Conservation (phyloP, 2,113 vertebrate genomes). For the Sylvicapra grimmia region DNA sequence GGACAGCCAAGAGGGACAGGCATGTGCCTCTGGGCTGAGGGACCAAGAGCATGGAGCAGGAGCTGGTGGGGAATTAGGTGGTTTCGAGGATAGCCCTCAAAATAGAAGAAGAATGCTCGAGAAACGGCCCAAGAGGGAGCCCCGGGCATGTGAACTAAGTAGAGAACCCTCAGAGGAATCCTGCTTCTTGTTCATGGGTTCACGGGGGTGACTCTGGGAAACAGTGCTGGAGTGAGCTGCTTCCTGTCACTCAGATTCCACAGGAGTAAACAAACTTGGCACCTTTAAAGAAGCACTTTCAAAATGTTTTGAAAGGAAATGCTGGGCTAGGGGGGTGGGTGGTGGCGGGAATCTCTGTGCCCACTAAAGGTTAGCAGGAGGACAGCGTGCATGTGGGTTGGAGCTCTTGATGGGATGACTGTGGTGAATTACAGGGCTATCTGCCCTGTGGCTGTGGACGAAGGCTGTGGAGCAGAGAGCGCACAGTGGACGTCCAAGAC, state of each 20-base stretch:
- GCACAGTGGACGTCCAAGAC: not conserved
- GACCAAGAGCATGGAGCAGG: not conserved
- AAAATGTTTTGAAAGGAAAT: slow-evolving; percentile 5
- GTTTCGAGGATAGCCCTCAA: not conserved
- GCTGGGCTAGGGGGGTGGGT: not conserved
- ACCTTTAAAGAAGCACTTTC: not conserved
- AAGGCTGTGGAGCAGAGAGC: not conserved
- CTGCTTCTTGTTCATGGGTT: not conserved
- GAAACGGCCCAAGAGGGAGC: not conserved
- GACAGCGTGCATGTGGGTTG: accelerated
- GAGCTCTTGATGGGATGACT: not conserved
- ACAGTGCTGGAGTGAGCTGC: not conserved
- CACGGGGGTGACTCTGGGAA: not conserved
- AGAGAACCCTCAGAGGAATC: not conserved
- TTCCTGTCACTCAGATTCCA: not conserved
- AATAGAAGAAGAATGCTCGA: not conserved
- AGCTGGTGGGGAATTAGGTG: not conserved
- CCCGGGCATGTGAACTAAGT: not conserved
- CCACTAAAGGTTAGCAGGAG: not conserved
- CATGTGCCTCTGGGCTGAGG: not conserved
- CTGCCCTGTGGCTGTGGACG: not conserved
- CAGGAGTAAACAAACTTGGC: not conserved
- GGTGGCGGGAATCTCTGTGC: not conserved
- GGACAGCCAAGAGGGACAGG: not conserved
- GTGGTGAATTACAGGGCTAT: not conserved